Base-by-base conservation (phyloP, 2,888 invertebrate genomes). In the Diarsia dahlii region DNA sequence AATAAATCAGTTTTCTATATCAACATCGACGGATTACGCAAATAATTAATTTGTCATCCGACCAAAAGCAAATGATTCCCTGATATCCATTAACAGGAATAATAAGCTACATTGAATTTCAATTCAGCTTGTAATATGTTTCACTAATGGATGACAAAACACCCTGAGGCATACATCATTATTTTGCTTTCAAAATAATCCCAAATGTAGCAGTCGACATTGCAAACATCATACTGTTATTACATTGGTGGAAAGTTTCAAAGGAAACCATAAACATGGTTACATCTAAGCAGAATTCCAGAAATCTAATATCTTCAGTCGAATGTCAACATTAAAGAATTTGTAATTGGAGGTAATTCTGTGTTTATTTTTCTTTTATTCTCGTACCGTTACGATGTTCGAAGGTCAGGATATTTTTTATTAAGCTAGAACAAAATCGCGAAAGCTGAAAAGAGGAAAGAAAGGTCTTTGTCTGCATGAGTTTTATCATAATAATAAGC, bases 1-100 rank as follows among this genome's bases (percentile, higher is more conserved):
- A 75, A 84, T 84, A 63, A 84, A 80, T 84, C 71, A 60, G 75
- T 82, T 84, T 75, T 67, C 76, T 71, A 71, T 80, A 64, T 74
- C 68, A 80, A 46, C 48, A 74, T 70, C 60, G 58, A 71, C 18
- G 65, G 70, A 73, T 80, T 67, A 71, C 46, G 60, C 15, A 70
- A 70, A 72, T 81, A 67, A 68, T 71, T 79, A 75, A 76, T 74
- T 18, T 58, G 45, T 62, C 67, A 78, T 48, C 50, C 20, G 50
- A 63, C 62, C 64, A 68, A 67, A 72, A 23, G 45, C 69, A 50
- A 71, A 74, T 76, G 62, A 71, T 70, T 60, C 13, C 5, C 34
- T 68, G 45, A 60, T 77, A 65, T 50, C 54, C 23, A 74, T 78
- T 74, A 83, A 56, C 79, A 71, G 48, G n/a, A 60, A 71, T 62